Evolutionary conservation across 2,113 vertebrate species (phyloP).

Genomic region (Cavia porcellus): DNA sequence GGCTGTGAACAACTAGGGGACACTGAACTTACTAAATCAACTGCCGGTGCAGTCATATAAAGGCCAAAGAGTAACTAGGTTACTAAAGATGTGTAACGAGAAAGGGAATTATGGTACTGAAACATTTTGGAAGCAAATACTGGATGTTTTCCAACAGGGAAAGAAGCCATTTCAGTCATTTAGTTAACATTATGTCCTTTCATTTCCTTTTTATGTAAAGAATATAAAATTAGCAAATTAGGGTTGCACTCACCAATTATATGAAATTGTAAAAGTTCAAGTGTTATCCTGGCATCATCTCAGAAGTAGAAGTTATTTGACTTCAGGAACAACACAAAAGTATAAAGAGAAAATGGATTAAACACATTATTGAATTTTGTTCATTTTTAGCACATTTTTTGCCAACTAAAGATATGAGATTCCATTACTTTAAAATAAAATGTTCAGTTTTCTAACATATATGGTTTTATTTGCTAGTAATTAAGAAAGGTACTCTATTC

Average conservation of each 20-base stretch:
- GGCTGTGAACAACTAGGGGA: constrained; percentile 63
- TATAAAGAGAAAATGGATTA: constrained; percentile 5
- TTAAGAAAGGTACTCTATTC: neutral
- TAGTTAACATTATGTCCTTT: constrained; percentile 27
- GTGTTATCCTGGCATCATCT: constrained; percentile 10
- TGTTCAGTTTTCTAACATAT: neutral
- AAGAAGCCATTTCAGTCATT: constrained; percentile 14
- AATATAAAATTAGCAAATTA: constrained; percentile 67
- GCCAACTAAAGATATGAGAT: constrained; percentile 26
- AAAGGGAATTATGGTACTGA: constrained; percentile 43
- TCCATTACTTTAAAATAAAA: neutral
- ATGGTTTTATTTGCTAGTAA: constrained; percentile 4
- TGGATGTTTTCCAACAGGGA: constrained; percentile 58
- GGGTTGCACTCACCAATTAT: constrained; percentile 42
- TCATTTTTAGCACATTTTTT: constrained; percentile 27
- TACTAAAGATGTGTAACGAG: constrained; percentile 39
- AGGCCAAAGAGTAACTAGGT: constrained; percentile 69
- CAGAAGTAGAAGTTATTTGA: neutral
- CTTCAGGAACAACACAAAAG: neutral
- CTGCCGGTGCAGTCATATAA: neutral
- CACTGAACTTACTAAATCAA: constrained; percentile 76
- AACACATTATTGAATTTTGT: constrained; percentile 45
- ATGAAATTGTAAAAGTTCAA: constrained; percentile 44
- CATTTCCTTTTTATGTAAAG: constrained; percentile 56
- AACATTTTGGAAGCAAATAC: constrained; percentile 51